Base-by-base conservation (phyloP, 2,113 vertebrate genomes). In the Austrofundulus limnaeus region DNA sequence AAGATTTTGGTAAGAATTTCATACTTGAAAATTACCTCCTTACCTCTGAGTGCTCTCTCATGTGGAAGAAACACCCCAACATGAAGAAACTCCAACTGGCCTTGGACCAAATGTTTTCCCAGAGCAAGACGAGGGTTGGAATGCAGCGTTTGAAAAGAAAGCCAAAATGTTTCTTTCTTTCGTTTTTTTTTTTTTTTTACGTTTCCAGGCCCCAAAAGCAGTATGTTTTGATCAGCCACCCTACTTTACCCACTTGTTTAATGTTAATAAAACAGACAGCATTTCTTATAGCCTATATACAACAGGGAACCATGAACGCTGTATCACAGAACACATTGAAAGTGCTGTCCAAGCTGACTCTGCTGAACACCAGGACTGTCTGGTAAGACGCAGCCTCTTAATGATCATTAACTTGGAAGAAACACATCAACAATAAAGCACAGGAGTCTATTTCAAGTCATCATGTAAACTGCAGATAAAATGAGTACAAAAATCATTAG, bases 391-490 rank as follows among this genome's bases (percentile, higher is more conserved):
- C 41, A 41, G 66, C 67, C 81, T 65, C 78, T 72, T 68, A 77
- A 78, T 79, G 79, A 68, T 70, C 70, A 77, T 84, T 84, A 84
- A 55, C 64, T 66, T 9, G 16, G 58, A 62, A 57, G 74, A 82
- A 75, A 54, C 50, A 72, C 78, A 85, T 85, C 81, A 79, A 57
- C 67, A 45, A 58, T 50, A 46, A 69, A 63, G 52, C 1, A 5
- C 59, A 51, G 6, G 11, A 65, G 72, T 75, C 74, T 77, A 76
- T 82, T 85, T 79, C 53, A 67, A 75, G 78, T 74, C 74, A 55
- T 64, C 46, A 51, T 68, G 78, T 73, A 82, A 76, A 82, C 60
- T 82, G 58, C 74, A 75, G 77, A 74, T 75, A 67, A 77, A 85
- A 82, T 34, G 57, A 78, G 69, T 1, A 41, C 42, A 79, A 67